phyloP scores from a whole-genome alignment of 2,113 vertebrate species.

The Leucopsar rothschildi region DNA sequence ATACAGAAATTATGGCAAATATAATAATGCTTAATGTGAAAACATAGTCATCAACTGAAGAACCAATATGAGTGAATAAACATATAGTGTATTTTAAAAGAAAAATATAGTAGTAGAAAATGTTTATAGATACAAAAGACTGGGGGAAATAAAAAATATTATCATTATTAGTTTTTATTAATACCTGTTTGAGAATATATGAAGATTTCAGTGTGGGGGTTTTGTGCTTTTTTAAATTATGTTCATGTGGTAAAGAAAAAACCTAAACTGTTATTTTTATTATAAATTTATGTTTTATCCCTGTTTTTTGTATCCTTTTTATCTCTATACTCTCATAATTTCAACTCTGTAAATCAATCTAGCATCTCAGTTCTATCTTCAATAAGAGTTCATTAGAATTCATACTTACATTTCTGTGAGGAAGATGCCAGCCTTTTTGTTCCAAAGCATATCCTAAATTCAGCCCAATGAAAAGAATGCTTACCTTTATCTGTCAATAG shows the following conservation, averaged over 20 bases:
- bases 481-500: background rate
- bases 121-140: background rate
- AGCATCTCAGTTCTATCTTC: background rate
- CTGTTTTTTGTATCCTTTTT: background rate
- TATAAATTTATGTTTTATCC: background rate
- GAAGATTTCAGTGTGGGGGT: background rate
- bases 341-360: background rate
- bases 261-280: background rate
- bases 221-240: background rate
- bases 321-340: background rate
- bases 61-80: background rate
- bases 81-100: background rate
- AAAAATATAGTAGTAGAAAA: background rate
- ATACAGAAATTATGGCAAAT: background rate
- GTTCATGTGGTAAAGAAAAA: background rate
- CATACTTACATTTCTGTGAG: background rate
- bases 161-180: background rate
- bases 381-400: background rate
- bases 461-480: background rate
- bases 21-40: background rate
- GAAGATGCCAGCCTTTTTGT: background rate
- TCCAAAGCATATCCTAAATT: background rate
- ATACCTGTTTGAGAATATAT: background rate
- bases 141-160: background rate
- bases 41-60: background rate